Conservation (phyloP, 2,888 invertebrate species). For the Erebia ligea region DNA sequence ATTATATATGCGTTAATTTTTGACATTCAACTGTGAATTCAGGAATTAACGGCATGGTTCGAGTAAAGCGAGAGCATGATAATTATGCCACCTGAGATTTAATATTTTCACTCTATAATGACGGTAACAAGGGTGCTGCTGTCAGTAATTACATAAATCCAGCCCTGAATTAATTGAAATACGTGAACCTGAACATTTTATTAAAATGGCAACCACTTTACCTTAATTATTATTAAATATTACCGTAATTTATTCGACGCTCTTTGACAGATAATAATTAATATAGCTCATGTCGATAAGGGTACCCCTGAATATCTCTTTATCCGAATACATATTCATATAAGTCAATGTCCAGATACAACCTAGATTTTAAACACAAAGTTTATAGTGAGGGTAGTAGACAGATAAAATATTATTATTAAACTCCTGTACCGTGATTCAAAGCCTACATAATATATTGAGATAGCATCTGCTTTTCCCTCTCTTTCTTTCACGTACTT, state of each 20-base stretch:
- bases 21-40: too few relatives aligned
- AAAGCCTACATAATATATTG: too few relatives aligned
- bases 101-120: not conserved
- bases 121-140: not conserved
- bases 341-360: too few relatives aligned
- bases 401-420: not conserved
- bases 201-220: conserved; percentile 11
- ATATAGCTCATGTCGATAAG: not conserved
- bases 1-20: too few relatives aligned
- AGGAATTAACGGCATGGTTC: too few relatives aligned
- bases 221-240: too few relatives aligned
- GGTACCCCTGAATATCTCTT: not conserved
- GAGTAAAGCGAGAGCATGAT: too few relatives aligned
- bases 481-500: too few relatives aligned
- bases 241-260: not conserved
- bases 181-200: not conserved
- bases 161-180: conserved; percentile 16
- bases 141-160: conserved; percentile 11
- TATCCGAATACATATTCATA: too few relatives aligned
- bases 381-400: not conserved
- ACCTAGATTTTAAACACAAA: not conserved
- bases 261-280: not conserved
- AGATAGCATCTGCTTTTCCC: too few relatives aligned
- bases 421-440: too few relatives aligned
- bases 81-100: not conserved